Conservation (phyloP, 2,113 vertebrate species). For the Poicephalus gulielmi region DNA sequence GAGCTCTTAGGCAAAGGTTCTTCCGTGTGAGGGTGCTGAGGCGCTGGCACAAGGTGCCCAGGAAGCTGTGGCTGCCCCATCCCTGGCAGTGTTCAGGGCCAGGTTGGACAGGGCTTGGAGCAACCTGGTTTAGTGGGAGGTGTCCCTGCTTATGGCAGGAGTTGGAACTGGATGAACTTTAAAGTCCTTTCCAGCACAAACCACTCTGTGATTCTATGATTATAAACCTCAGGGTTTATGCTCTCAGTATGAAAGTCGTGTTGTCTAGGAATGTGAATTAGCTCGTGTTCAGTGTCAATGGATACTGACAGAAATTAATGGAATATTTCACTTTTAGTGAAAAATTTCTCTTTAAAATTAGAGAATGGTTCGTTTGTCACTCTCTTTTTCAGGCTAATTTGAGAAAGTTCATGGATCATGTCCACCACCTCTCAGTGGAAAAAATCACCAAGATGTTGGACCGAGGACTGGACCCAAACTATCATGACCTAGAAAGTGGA, state of each 20-base stretch:
- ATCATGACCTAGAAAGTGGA: slow-evolving; percentile 90
- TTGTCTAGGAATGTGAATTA: neutral
- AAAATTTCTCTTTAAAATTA: neutral
- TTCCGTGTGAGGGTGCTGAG: neutral
- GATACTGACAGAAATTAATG: neutral
- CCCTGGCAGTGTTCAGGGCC: neutral
- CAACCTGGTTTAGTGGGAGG: neutral
- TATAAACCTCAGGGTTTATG: neutral
- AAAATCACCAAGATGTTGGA: slow-evolving; percentile 91
- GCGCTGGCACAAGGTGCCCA: neutral
- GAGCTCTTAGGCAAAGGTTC: neutral
- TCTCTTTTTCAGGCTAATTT: slow-evolving; percentile 83
- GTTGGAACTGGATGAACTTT: neutral
- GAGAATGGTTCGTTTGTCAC: neutral
- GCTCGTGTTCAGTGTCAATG: neutral
- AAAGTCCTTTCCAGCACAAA: neutral
- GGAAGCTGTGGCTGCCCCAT: neutral
- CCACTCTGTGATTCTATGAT: neutral
- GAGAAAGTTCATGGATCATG: slow-evolving; percentile 91
- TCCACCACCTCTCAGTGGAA: slow-evolving; percentile 87
- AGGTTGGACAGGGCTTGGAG: too few species aligned
- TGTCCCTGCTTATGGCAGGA: neutral
- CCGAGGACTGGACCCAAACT: slow-evolving; percentile 93
- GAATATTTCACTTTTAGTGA: neutral
- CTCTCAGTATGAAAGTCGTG: neutral